A percentile compares a stretch with the other conserved stretches of the same genome.
Conservation (phyloP, 2,888 invertebrate species). For the Galerucella calmariensis region DNA sequence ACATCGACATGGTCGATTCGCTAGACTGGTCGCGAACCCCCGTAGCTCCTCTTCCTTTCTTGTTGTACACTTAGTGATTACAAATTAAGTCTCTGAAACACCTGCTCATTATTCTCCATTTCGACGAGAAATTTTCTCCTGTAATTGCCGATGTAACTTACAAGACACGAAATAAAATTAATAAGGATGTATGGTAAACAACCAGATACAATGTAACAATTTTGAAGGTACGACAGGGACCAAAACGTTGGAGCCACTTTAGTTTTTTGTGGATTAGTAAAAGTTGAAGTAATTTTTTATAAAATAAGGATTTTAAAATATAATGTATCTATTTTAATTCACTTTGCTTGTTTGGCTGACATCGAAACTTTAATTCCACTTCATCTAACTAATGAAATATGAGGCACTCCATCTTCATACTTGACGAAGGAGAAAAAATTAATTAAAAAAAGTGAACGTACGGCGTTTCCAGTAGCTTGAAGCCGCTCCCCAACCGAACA, state of each 20-base stretch:
- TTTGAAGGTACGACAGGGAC: no score
- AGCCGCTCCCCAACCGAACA: slow-evolving; percentile 46
- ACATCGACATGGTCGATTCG: background rate
- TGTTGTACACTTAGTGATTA: background rate
- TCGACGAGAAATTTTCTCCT: slow-evolving; percentile 12
- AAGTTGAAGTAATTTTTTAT: no score
- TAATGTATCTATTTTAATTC: background rate
- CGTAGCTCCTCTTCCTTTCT: background rate
- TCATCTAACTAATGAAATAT: slow-evolving; percentile 3
- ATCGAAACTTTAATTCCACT: background rate
- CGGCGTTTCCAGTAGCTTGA: slow-evolving; percentile 29
- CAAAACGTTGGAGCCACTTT: no score
- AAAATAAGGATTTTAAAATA: no score
- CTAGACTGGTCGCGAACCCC: background rate
- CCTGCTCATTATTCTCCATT: slow-evolving; percentile 13
- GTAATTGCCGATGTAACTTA: slow-evolving; percentile 5
- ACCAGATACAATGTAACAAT: background rate
- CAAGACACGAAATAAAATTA: slow-evolving; percentile 1
- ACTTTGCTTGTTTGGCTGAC: background rate
- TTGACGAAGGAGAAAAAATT: slow-evolving; percentile 19
- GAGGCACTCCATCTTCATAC: slow-evolving; percentile 3
- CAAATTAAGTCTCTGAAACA: slow-evolving; percentile 7
- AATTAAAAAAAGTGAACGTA: slow-evolving; percentile 27
- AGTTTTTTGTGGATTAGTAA: no score
- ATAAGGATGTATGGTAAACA: background rate